These are phyloP conservation scores for Sisyra terminalis DNA, from an alignment of 2,888 invertebrate genomes.

Conservation along the genomic window DNA sequence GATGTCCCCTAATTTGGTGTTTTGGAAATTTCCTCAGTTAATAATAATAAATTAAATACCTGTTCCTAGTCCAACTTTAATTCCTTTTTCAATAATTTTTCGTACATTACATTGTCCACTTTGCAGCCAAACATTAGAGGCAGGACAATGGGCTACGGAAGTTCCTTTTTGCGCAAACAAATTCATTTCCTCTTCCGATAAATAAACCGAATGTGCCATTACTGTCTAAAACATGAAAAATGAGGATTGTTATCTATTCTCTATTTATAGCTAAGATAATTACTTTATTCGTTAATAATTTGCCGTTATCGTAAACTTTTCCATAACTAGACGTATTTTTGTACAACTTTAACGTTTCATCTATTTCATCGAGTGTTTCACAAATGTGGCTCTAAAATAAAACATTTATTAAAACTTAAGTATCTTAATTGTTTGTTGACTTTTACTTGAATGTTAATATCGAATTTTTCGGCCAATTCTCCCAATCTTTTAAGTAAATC, in stretches of 20 bases:
- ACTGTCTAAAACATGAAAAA: constrained; percentile 35
- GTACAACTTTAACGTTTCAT: constrained; percentile 39
- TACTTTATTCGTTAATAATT: constrained; percentile 60
- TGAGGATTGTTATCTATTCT: neutral
- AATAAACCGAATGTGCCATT: constrained; percentile 70
- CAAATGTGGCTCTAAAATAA: constrained; percentile 65
- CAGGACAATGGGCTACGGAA: constrained; percentile 72
- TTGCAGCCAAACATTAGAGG: constrained; percentile 63
- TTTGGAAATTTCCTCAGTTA: too few species aligned
- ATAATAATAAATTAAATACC: too few species aligned
- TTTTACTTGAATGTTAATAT: constrained; percentile 58
- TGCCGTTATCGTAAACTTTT: constrained; percentile 56
- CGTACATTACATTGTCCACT: constrained; percentile 71
- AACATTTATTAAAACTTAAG: neutral
- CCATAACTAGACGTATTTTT: constrained; percentile 45
- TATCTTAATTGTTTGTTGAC: neutral
- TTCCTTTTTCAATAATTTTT: constrained; percentile 38
- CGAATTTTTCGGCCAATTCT: constrained; percentile 43
- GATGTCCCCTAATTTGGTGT: too few species aligned
- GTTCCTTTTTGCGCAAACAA: constrained; percentile 42
- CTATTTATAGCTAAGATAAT: neutral
- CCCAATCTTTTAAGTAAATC: constrained; percentile 52
- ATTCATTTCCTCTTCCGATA: constrained; percentile 50
- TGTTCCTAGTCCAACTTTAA: constrained; percentile 74
- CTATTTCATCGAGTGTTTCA: constrained; percentile 60